Evolutionary conservation across 1,140 invertebrate genomes (phyloP).

Genomic region (Zaprionus nigranus): DNA sequence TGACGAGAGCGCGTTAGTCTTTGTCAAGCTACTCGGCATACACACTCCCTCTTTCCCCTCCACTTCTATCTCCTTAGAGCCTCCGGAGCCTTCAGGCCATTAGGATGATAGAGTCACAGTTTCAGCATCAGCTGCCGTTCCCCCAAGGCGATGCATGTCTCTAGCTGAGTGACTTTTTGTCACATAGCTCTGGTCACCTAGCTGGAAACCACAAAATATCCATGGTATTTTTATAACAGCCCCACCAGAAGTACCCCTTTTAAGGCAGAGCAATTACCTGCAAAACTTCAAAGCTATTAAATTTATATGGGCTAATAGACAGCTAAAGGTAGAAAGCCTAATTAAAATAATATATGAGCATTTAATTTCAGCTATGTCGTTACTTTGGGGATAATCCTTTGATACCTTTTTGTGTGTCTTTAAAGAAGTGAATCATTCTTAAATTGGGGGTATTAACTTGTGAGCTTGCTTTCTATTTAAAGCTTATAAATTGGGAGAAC

Average conservation of each 20-base stretch:
- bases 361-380: not conserved
- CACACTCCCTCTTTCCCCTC: not conserved
- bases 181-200: constrained; percentile 26
- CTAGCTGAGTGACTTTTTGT: constrained; percentile 1
- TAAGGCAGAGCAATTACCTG: constrained; percentile 18
- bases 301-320: not conserved
- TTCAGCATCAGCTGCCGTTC: constrained; percentile 5
- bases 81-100: constrained; percentile 32
- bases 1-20: constrained; percentile 76
- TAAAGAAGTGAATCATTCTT: not conserved
- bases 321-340: not conserved
- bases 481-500: not conserved
- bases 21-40: constrained; percentile 51
- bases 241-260: not conserved
- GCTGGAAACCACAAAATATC: constrained; percentile 40
- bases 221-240: not conserved
- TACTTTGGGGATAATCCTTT: not conserved
- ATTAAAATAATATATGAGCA: constrained; percentile 5
- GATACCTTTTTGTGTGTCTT: not conserved
- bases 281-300: constrained; percentile 10
- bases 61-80: not conserved
- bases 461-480: not conserved
- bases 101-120: constrained; percentile 39
- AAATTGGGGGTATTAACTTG: not conserved
- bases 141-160: not conserved